phyloP scores from a whole-genome alignment of 2,797 vertebrate species.

The Pseudochromis fuscus region DNA sequence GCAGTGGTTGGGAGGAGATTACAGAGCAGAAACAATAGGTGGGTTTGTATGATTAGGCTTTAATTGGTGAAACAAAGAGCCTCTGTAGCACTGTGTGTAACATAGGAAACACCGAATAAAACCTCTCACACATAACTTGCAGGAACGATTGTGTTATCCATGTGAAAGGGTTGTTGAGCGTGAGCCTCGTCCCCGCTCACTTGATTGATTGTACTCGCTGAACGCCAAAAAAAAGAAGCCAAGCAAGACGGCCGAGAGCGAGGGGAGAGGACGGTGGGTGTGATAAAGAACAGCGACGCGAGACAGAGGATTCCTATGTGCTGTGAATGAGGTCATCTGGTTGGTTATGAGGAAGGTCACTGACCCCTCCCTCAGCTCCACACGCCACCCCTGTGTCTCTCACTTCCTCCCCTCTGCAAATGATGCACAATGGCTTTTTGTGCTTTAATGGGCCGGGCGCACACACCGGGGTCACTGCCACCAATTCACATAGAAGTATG shows the following conservation, averaged over 20 bases:
- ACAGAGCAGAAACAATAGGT: conserved; percentile 62
- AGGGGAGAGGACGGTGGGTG: conserved; percentile 56
- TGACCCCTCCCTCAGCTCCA: conserved; percentile 64
- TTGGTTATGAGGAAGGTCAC: conserved; percentile 75
- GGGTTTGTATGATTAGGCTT: conserved; percentile 67
- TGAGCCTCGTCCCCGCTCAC: conserved; percentile 54
- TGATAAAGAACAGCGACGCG: conserved; percentile 67
- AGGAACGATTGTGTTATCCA: conserved; percentile 60
- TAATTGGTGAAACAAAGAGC: conserved; percentile 75
- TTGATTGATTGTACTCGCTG: conserved; percentile 73
- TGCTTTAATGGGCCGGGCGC: conserved; percentile 69
- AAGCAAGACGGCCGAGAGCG: conserved; percentile 43
- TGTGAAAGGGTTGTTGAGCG: conserved; percentile 61
- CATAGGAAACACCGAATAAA: conserved; percentile 53
- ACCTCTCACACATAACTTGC: conserved; percentile 51
- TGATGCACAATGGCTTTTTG: conserved; percentile 80
- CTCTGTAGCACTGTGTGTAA: conserved; percentile 59
- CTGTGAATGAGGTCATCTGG: conserved; percentile 86
- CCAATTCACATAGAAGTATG: conserved; percentile 44
- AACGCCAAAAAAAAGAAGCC: conserved; percentile 55
- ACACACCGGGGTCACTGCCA: conserved; percentile 62
- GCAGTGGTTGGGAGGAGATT: conserved; percentile 66
- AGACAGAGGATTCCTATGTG: conserved; percentile 77
- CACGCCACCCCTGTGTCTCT: conserved; percentile 57
- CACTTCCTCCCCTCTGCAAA: conserved; percentile 56